Conservation (phyloP, 2,888 invertebrate species). For the Tiphia femorata region DNA sequence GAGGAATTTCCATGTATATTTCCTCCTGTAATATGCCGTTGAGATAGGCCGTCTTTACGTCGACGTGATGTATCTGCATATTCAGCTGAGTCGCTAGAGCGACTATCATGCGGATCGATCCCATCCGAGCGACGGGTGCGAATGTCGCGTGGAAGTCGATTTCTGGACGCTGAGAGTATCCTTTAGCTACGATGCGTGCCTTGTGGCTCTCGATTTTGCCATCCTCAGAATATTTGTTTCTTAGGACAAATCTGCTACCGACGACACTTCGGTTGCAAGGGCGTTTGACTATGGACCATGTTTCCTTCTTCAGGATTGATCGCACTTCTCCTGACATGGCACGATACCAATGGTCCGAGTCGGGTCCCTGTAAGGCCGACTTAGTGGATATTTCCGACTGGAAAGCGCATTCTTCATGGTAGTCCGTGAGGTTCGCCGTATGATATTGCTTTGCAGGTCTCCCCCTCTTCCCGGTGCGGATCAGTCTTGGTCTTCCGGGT, state of each 20-base stretch:
- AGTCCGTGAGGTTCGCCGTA: conserved; percentile 1
- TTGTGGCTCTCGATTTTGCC: conserved; percentile 23
- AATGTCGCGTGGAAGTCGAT: conserved; percentile 30
- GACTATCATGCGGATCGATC: conserved; percentile 15
- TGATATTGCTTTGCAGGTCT: conserved; percentile 25
- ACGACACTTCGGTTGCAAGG: conserved; percentile 14
- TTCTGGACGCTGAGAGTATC: conserved; percentile 30
- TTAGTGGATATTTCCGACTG: conserved; percentile 17
- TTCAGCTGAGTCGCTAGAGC: conserved; percentile 22
- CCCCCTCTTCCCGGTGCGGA: conserved; percentile 19
- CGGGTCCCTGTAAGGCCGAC: conserved; percentile 4
- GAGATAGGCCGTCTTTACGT: conserved; percentile 39
- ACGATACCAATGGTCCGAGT: conserved; percentile 14
- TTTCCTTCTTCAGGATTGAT: conserved; percentile 19
- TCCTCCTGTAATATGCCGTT: conserved; percentile 27
- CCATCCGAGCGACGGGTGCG: conserved; percentile 24
- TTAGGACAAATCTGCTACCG: conserved; percentile 23
- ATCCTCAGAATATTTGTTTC: conserved; percentile 26
- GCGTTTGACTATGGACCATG: conserved; percentile 19
- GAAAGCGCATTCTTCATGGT: conserved; percentile 5
- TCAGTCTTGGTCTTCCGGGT: conserved; percentile 17
- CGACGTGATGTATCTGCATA: conserved; percentile 36
- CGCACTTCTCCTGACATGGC: conserved; percentile 11
- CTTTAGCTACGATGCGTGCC: conserved; percentile 30
- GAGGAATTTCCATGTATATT: conserved; percentile 31